These are phyloP conservation scores for Salvelinus namaycush DNA, from an alignment of 2,113 vertebrate species.

Conservation along the genomic window DNA sequence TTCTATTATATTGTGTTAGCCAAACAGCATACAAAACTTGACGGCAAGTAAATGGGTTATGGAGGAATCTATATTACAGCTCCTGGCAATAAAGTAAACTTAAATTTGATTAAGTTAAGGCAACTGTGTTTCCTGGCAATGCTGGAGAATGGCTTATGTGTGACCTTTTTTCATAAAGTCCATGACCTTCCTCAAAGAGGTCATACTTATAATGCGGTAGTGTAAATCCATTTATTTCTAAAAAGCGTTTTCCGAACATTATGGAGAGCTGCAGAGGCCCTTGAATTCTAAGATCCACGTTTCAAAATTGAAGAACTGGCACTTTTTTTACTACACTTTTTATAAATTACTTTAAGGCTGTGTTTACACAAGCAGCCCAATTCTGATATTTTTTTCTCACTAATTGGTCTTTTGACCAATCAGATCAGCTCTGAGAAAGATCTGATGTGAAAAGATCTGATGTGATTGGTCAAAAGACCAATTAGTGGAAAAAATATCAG, in stretches of 20 bases:
- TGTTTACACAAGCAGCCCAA: too few relatives aligned
- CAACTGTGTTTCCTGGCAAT: neutral
- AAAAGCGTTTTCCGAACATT: neutral
- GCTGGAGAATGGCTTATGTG: too few relatives aligned
- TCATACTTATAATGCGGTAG: neutral
- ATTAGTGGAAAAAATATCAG: too few relatives aligned
- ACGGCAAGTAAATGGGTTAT: too few relatives aligned
- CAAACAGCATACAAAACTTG: neutral
- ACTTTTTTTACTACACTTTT: neutral
- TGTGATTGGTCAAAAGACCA: too few relatives aligned
- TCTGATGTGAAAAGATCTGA: too few relatives aligned
- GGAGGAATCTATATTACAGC: too few relatives aligned
- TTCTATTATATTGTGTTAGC: neutral
- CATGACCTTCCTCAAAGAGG: neutral
- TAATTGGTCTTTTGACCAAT: too few relatives aligned
- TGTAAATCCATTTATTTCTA: neutral
- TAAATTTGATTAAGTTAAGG: neutral
- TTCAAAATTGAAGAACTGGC: neutral
- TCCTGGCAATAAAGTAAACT: too few relatives aligned
- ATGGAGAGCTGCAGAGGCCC: too few relatives aligned
- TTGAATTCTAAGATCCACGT: neutral
- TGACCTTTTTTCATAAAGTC: neutral
- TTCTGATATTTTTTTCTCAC: too few relatives aligned
- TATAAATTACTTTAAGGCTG: neutral
- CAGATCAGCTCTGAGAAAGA: too few relatives aligned